These are phyloP conservation scores for Drymonia ruficornis DNA, from an alignment of 2,888 invertebrate species.

Conservation along the genomic window DNA sequence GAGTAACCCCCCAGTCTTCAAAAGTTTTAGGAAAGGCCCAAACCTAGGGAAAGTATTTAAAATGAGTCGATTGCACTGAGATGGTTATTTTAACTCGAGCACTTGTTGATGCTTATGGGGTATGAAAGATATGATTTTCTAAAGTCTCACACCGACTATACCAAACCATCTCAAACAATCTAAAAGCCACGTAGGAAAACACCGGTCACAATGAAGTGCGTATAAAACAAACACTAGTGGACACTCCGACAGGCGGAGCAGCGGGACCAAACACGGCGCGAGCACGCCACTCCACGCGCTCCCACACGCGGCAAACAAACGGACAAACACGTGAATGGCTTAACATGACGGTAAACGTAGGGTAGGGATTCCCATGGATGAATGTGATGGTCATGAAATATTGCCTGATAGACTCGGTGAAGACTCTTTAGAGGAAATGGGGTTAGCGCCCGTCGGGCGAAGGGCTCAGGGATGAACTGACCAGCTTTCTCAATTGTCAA, in stretches of 20 bases:
- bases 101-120: too few relatives aligned
- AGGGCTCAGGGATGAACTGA: too few relatives aligned
- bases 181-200: conserved; percentile 1
- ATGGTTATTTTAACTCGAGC: too few relatives aligned
- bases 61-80: too few relatives aligned
- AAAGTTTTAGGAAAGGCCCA: too few relatives aligned
- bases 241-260: conserved; percentile 1
- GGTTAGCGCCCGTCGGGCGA: too few relatives aligned
- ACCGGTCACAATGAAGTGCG: background rate
- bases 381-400: background rate
- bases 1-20: too few relatives aligned
- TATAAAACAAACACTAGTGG: conserved; percentile 2
- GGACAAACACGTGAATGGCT: conserved; percentile 19
- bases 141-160: too few relatives aligned
- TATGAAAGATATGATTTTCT: too few relatives aligned
- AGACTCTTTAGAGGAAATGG: background rate
- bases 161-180: conserved; percentile 2
- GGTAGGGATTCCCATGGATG: background rate
- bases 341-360: background rate
- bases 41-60: too few relatives aligned
- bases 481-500: too few relatives aligned
- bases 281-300: conserved; percentile 18
- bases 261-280: background rate
- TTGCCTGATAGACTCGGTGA: background rate
- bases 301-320: conserved; percentile 30